These are phyloP conservation scores for Petaurus breviceps DNA, from an alignment of 2,113 vertebrate species.

Conservation along the genomic window DNA sequence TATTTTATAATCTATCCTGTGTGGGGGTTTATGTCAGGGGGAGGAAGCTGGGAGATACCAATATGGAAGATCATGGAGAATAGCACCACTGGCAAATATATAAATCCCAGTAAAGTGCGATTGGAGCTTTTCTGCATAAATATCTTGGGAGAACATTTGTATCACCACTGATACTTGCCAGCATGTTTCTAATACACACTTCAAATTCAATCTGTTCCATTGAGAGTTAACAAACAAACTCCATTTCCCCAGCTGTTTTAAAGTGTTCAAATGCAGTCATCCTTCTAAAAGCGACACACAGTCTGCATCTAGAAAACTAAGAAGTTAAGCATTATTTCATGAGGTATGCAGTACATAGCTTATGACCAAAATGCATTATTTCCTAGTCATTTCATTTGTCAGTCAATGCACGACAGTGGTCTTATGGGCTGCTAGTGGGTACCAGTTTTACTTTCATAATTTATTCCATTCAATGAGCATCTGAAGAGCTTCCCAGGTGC, in stretches of 20 bases:
- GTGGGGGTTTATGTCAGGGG: not conserved
- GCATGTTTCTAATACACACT: conserved; percentile 64
- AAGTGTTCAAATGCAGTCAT: conserved; percentile 66
- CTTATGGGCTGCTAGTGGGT: not conserved
- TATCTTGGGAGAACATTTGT: conserved; percentile 47
- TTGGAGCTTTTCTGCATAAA: conserved; percentile 41
- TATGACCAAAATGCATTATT: conserved; percentile 72
- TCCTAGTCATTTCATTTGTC: conserved; percentile 69
- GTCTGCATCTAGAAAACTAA: conserved; percentile 79
- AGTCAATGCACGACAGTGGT: not conserved
- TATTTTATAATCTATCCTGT: conserved; percentile 13
- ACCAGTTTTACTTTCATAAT: not conserved
- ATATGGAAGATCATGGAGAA: conserved; percentile 16
- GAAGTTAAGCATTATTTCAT: conserved; percentile 70
- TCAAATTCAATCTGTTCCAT: conserved; percentile 60
- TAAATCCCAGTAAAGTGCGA: conserved; percentile 6
- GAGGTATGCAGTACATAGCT: conserved; percentile 55
- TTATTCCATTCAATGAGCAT: not conserved
- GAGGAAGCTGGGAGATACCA: not conserved
- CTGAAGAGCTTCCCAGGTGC: not conserved
- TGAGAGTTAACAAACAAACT: conserved; percentile 72
- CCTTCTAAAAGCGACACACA: conserved; percentile 46
- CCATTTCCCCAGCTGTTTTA: conserved; percentile 65
- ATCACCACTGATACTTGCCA: conserved; percentile 56
- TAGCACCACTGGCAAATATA: not conserved